Percentiles rank a stretch among this genome's conserved stretches.
phyloP scores from a whole-genome alignment of 2,888 invertebrate genomes.

The Tricholauxania praeusta region DNA sequence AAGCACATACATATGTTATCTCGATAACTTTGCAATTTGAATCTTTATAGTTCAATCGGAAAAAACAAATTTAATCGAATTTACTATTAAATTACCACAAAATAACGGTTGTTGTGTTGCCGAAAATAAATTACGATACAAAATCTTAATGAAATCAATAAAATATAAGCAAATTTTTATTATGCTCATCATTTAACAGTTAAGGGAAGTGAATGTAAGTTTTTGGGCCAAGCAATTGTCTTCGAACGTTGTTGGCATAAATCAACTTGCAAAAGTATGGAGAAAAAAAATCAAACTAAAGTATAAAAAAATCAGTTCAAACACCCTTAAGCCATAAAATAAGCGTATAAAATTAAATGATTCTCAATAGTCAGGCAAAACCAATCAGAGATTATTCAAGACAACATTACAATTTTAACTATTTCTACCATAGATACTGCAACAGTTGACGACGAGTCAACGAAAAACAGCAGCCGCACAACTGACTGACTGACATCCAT shows the following conservation, averaged over 20 bases:
- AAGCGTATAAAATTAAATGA: conserved; percentile 29
- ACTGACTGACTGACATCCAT: conserved; percentile 35
- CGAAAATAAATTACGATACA: conserved; percentile 5
- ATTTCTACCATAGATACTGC: too few relatives aligned
- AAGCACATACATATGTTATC: too few relatives aligned
- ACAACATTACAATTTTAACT: neutral
- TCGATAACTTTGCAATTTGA: too few relatives aligned
- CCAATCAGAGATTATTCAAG: conserved; percentile 18
- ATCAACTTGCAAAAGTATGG: neutral
- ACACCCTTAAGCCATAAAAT: conserved; percentile 33
- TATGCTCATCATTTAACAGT: neutral
- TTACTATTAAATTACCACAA: neutral
- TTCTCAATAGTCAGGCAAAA: conserved; percentile 27
- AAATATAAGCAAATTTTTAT: conserved; percentile 1
- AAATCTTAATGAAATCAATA: neutral
- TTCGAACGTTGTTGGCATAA: neutral
- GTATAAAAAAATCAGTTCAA: conserved; percentile 31
- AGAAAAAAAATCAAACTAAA: conserved; percentile 6
- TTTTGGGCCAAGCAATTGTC: neutral
- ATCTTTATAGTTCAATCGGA: too few relatives aligned
- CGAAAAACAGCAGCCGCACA: conserved; percentile 25
- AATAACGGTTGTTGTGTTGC: conserved; percentile 10
- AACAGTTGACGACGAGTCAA: conserved; percentile 20
- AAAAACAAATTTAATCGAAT: too few relatives aligned
- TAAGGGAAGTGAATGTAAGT: conserved; percentile 8